Base-by-base conservation (phyloP, 2,888 invertebrate species). In the Lasioglossum figueresi region DNA sequence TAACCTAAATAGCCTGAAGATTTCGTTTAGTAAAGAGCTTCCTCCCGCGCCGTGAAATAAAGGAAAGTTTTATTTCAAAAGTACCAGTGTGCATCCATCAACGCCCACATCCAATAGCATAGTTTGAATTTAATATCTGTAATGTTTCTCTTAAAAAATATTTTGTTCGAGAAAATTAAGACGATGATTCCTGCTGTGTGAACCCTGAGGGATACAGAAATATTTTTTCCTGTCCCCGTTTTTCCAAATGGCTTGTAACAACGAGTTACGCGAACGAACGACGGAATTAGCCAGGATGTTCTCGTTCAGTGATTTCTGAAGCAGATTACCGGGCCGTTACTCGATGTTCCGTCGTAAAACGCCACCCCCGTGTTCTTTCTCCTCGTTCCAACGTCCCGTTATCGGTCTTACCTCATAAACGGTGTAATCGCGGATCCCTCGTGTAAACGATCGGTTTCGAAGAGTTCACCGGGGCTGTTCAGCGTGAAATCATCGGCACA, bases 371-470 rank as follows among this genome's bases (percentile, higher is more conserved):
- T 40, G 68, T 77, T 70, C 76, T 52, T 52, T 14, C 34, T 37
- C 37, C 37, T 37, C n/a, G 37, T 34, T n/a, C 23, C 16, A 68
- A 37, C 76, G 45, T 19, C 10, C n/a, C 52, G 76, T 77, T 34
- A 75, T 75, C 79, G 76, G 77, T 59, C 56, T 34, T 16, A 12
- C 40, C n/a, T 75, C 52, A 68, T 76, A 34, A 85, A 82, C 45
- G 77, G 48, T 16, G 68, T 80, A 80, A 80, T 78, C 80, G 77
- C 71, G 70, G n/a, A 1, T 63, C 23, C 31, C 37, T 27, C 34
- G 37, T 23, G 34, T 52, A 34, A 85, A 4, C 70, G 79, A 76
- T 70, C 82, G 31, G 56, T 43, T 23, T n/a, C 14, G 63, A 12
- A 12, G 66, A 19, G 68, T 19, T n/a, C 16, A 12, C 52, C 73